Base-by-base conservation (phyloP, 2,888 invertebrate genomes). In the Clusia tigrina region DNA sequence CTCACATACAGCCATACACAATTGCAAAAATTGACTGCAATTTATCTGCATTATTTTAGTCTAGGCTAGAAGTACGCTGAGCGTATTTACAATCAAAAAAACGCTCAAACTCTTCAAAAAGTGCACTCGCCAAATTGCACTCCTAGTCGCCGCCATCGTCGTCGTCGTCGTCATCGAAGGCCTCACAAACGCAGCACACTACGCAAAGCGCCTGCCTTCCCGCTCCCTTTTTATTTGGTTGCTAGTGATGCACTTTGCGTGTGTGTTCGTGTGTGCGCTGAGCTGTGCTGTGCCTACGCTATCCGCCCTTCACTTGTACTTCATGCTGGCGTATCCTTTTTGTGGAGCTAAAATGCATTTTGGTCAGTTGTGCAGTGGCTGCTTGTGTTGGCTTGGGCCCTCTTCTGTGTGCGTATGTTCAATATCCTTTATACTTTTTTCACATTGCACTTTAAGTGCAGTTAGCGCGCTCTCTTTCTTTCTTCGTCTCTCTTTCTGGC, bases 361-460 rank as follows among this genome's bases (percentile, higher is more conserved):
- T 74, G 74, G 76, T 77, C 71, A 73, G 74, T 73, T 75, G 69
- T n/a, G 18, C 22, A 20, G 2, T 54, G 48, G 9, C 18, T 46
- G 62, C 54, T 46, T 63, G 37, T 3, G 3, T 3, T 9, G 9
- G 42, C 42, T 15, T 42, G 32, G 6, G 32, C 32, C 6, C 32
- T 9, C 12, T 9, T 32, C 6, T 26, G 37, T 32, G 20, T 52
- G 60, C 60, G 48, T 61, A 12, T 56, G 52, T 56, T 57, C 56
- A 37, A 55, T 59, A 59, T 58, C 48, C 60, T 61, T 55, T 57
- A 60, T 46, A 24, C 71, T 75, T 76, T 76, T 75, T 71, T 76
- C 72, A 72, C 66, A n/a, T n/a, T 78, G 77, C 78, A 78, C 72
- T 78, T 78, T 74, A 74, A 78, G 78, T 79, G 79, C 78, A 79